These are phyloP conservation scores for Sebastes oblongus DNA, from an alignment of 2,797 vertebrate species.

Conservation along the genomic window DNA sequence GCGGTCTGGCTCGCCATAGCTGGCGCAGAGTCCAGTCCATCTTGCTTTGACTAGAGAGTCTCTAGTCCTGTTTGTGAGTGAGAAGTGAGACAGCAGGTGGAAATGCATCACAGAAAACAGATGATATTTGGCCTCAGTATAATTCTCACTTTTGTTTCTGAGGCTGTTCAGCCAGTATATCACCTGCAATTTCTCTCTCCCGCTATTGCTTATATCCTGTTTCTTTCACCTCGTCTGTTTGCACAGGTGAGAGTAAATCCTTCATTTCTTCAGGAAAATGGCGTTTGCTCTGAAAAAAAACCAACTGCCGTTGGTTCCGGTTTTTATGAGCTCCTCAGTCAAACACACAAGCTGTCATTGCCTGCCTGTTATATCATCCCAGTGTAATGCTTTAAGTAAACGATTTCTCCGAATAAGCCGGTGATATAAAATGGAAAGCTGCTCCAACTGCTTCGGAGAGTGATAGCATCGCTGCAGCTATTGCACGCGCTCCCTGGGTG, in stretches of 20 bases:
- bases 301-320: constrained; percentile 1
- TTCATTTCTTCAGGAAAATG: constrained; percentile 43
- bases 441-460: constrained; percentile 39
- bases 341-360: constrained; percentile 51
- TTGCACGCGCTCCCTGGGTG: constrained; percentile 32
- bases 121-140: constrained; percentile 8
- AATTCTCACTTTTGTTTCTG: constrained; percentile 21
- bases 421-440: neutral
- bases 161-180: constrained; percentile 7
- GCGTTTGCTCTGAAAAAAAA: constrained; percentile 10
- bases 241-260: constrained; percentile 46
- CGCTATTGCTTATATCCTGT: neutral
- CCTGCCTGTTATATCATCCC: constrained; percentile 49
- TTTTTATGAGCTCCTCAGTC: constrained; percentile 54
- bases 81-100: constrained; percentile 25
- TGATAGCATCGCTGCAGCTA: constrained; percentile 49
- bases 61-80: neutral
- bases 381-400: constrained; percentile 60
- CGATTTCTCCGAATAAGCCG: constrained; percentile 52
- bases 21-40: neutral
- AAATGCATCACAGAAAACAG: constrained; percentile 13
- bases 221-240: constrained; percentile 23
- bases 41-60: neutral
- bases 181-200: constrained; percentile 8
- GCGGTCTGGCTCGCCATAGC: neutral